Evolutionary conservation across 2,888 invertebrate genomes (phyloP), one percentile per base, ranked within the genome.

Genomic region (Rhabditoides inermis): DNA sequence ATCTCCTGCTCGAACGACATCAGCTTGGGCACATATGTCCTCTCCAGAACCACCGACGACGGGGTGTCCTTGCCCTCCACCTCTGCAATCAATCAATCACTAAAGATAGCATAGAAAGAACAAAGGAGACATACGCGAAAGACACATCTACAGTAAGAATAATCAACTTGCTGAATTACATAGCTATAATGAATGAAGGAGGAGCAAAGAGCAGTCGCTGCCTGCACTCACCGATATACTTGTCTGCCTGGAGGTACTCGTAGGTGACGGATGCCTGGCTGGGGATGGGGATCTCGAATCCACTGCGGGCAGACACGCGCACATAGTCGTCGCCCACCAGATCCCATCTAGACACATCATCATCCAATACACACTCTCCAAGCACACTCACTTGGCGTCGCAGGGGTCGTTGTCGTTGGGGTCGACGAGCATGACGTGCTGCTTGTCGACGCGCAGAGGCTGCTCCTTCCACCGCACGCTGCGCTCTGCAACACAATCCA

Each of bases 231-330:
- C 68, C 65, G 22, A 65, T 62, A 39, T 65, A 65, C 6, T 53
- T 53, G 5, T 48, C 54, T 0, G 56, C 51, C 18, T 65, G 45
- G 10, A 56, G 35, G 41, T 70, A 70, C 37, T 68, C 70, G 41
- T 68, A 70, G 1, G 70, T 69, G 28, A 68, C 63, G 36, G 57
- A 58, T 3, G 73, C 73, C 39, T 67, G 68, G 15, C 55, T 59
- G 4, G 73, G 73, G 44, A 75, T 51, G 18, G 73, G 73, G 54
- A 73, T 74, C 51, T 68, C 67, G 52, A 60, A 69, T 25, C 73
- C 73, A 32, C 68, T 67, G 6, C 60, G 51, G 7, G 50, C 53
- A 18, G 70, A 70, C 23, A 72, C 56, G n/a, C 73, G 53, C 12
- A 74, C 52, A 51, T 64, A 73, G 27, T 70, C 69, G 25, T 55